Percentiles rank a stretch among this genome's conserved stretches.
phyloP scores from a whole-genome alignment of 2,888 invertebrate genomes.

The Calliphora vomitoria region DNA sequence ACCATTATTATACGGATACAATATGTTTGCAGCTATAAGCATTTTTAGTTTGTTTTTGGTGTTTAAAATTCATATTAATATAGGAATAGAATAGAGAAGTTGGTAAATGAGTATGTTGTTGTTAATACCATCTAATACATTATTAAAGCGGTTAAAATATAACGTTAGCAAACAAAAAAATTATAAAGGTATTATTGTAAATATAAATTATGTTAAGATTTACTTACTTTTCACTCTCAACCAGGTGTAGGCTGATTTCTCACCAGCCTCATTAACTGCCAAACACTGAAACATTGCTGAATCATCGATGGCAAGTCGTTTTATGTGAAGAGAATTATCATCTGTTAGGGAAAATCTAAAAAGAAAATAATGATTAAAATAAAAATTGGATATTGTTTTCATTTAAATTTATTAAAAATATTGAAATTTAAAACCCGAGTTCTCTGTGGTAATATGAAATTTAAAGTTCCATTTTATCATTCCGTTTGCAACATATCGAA shows the following conservation, averaged over 20 bases:
- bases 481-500: too few relatives aligned
- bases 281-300: conserved; percentile 98
- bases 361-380: conserved; percentile 87
- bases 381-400: conserved; percentile 77
- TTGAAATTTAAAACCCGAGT: too few relatives aligned
- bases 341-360: conserved; percentile 90
- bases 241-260: conserved; percentile 95
- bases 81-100: conserved; percentile 44
- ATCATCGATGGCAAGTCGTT: conserved; percentile 92
- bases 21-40: conserved; percentile 52
- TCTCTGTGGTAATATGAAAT: too few relatives aligned
- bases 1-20: conserved; percentile 57
- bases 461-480: too few relatives aligned
- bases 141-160: conserved; percentile 41
- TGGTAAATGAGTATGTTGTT: conserved; percentile 22
- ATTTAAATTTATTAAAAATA: background rate
- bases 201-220: background rate
- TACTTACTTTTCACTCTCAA: conserved; percentile 97
- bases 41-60: conserved; percentile 25
- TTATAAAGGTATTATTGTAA: background rate
- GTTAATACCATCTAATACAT: conserved; percentile 35
- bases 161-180: conserved; percentile 11
- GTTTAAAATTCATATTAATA: conserved; percentile 27
- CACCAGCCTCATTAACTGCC: conserved; percentile 95
- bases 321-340: conserved; percentile 93